Percentiles rank a stretch among this genome's conserved stretches.
phyloP scores from a whole-genome alignment of 2,797 vertebrate genomes.

The Myiotriccus ornatus region DNA sequence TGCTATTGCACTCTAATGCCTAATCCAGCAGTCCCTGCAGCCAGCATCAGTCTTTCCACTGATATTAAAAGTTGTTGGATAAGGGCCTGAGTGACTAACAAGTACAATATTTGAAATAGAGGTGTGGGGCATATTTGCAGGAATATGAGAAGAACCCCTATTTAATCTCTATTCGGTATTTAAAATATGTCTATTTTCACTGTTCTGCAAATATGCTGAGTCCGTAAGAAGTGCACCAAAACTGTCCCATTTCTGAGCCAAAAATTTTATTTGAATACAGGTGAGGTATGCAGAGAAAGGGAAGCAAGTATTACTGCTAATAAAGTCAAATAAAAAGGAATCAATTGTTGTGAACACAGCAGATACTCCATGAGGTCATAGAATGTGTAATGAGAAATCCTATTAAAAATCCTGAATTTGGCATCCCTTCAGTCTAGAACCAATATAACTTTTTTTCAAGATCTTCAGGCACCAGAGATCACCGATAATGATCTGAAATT shows the following conservation, averaged over 20 bases:
- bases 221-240: background rate
- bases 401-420: background rate
- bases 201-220: background rate
- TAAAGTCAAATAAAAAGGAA: background rate
- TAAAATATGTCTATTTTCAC: background rate
- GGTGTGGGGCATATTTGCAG: background rate
- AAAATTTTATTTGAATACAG: background rate
- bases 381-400: background rate
- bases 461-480: background rate
- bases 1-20: background rate
- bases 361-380: background rate
- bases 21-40: background rate
- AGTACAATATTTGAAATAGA: slow-evolving; percentile 44
- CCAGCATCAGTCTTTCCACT: background rate
- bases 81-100: slow-evolving; percentile 36
- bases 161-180: background rate
- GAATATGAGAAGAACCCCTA: background rate
- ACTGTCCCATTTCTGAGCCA: background rate
- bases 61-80: slow-evolving; percentile 34
- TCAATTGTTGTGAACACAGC: background rate
- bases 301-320: background rate
- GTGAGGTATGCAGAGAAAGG: background rate
- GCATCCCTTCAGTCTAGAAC: background rate
- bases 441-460: background rate
- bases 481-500: background rate